Base-by-base conservation (phyloP, 2,888 invertebrate species). In the Syrphus vitripennis region DNA sequence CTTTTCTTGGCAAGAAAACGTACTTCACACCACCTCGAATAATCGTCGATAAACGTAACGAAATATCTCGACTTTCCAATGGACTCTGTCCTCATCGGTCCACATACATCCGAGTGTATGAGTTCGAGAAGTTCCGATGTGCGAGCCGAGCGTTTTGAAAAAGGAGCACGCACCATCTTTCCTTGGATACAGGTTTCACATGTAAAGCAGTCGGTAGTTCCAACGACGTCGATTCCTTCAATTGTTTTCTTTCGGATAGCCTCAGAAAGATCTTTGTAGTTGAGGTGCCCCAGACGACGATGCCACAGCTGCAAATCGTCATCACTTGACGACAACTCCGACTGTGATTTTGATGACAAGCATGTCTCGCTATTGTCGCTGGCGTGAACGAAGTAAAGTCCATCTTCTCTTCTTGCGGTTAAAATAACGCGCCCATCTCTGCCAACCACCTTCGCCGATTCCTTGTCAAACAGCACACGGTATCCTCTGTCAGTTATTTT, bases 401-500 rank as follows among this genome's bases (percentile, higher is more conserved):
- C 45, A 26, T 45, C 29, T 42, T 29, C 9, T 3, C 45, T 6
- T 10, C 4, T 29, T 0, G 45, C 45, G 10, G 26, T 31, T n/a
- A 26, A 10, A 65, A 65, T 21, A 26, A 45, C 45, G 40, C 21
- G 19, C 14, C 31, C 65, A 6, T 65, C 19, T 12, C n/a, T 42
- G 29, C n/a, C 9, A 26, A 65, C 14, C 24, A 48, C 9, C 16
- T 26, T 31, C 4, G 42, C 29, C 4, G 16, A 42, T 42, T n/a
- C 42, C n/a, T 7, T 42, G n/a, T 19, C 37, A 16, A 69, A 69
- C 7, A 53, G 9, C 14, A 69, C 53, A 26, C 37, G 69, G 31
- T 69, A 53, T 7, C 69, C 53, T 6, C 24, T 50, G 19, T 53
- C 69, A 2, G 69, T 53, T 10, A 69, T 69, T 21, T 53, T 69